Percentiles rank a stretch among this genome's conserved stretches.
Conservation (phyloP, 1,140 invertebrate species). For the Diorhabda elongata region DNA sequence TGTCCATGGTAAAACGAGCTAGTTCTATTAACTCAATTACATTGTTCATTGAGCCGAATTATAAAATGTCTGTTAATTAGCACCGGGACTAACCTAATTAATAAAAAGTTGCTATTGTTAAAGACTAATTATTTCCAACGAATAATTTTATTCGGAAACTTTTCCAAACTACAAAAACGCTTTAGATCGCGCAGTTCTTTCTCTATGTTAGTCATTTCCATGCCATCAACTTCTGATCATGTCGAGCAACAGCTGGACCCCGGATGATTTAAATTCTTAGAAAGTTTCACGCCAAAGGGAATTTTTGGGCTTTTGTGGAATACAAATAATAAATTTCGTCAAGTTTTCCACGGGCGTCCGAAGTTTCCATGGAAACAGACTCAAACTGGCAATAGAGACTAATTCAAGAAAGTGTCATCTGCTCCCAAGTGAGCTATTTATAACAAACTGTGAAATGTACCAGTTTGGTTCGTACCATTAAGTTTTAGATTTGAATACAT, state of each 20-base stretch:
- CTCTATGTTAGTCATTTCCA: conserved; percentile 26
- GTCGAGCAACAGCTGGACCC: conserved; percentile 24
- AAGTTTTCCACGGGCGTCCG: conserved; percentile 6
- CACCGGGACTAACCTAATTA: not conserved
- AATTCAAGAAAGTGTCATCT: not conserved
- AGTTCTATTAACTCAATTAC: no score
- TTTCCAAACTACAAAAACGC: conserved; percentile 10
- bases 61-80: no score
- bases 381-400: not conserved
- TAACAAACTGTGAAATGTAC: not conserved
- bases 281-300: conserved; percentile 17
- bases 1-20: no score
- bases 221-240: conserved; percentile 27
- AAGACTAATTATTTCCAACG: not conserved
- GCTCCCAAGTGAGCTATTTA: not conserved
- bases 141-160: conserved; percentile 3
- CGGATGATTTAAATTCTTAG: conserved; percentile 21
- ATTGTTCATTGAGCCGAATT: no score
- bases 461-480: no score
- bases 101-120: not conserved
- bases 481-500: no score
- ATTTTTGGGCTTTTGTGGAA: conserved; percentile 16
- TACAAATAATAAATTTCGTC: conserved; percentile 27
- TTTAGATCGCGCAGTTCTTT: conserved; percentile 18
- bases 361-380: not conserved